Evolutionary conservation across 2,113 vertebrate species (phyloP), one percentile per base, ranked within the genome.

Genomic region (Archilochus colubris): DNA sequence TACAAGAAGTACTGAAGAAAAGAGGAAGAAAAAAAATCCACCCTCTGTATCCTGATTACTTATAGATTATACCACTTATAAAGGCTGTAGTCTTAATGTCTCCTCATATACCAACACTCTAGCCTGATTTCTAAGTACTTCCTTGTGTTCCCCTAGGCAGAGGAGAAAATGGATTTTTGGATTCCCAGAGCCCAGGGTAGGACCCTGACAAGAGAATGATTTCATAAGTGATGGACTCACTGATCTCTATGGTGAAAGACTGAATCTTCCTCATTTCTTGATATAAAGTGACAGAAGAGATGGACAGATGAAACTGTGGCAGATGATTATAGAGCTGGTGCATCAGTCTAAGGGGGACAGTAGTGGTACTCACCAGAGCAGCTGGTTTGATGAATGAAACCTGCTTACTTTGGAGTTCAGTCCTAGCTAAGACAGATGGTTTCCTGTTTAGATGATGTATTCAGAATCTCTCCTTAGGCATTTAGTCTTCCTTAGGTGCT

Each of bases 301-400:
- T 31, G 43, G 91, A 72, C 48, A 84, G 57, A 75, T 78, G 33
- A 92, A 78, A 4, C 23, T 89, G 78, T 16, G 33, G 80, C 61
- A 84, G 61, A 61, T 85, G 87, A 87, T 82, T 78, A 84, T 3
- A 27, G 24, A 74, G 27, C 18, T 62, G 7, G 2, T 74, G n/a
- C 23, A 82, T 64, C 74, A 57, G 25, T 30, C 53, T 61, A n/a
- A 62, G 44, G 78, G 74, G 96, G 78, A 78, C 84, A 87, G 77
- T 36, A 64, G 28, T 36, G 25, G 28, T 44, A 43, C 61, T 67
- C 92, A 69, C 44, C 1, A 23, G 31, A 91, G 50, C 89, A 91
- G 81, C 62, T 91, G 31, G 89, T 94, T 64, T 91, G 66, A 89
- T 68, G 64, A 92, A 92, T 75, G 50, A 95, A 84, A 21, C 25